phyloP scores from a whole-genome alignment of 1,140 invertebrate genomes.

The Plodia interpunctella region DNA sequence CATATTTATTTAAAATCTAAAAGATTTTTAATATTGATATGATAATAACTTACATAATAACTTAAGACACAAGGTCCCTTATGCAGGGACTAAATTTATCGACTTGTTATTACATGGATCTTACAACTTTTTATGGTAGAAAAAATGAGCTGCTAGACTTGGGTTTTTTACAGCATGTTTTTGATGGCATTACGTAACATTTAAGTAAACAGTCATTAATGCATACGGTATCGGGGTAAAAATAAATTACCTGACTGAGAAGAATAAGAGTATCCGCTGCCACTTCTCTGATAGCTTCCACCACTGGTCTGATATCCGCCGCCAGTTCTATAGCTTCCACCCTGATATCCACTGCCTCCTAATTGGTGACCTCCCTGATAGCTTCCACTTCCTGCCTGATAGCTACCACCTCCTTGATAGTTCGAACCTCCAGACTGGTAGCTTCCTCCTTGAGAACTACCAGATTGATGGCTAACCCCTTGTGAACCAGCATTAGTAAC shows the following conservation, averaged over 20 bases:
- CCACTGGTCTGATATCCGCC: slow-evolving; percentile 21
- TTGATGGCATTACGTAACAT: no score
- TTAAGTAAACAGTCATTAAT: no score
- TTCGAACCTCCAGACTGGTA: slow-evolving; percentile 31
- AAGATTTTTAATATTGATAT: no score
- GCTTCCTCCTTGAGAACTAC: slow-evolving; percentile 20
- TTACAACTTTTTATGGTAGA: no score
- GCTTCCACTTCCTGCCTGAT: neutral
- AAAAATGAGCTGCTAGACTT: no score
- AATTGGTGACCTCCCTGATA: slow-evolving; percentile 31
- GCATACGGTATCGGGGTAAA: no score
- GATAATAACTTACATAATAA: no score
- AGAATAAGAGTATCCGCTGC: slow-evolving; percentile 48
- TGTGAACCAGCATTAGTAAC: slow-evolving; percentile 29
- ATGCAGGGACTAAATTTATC: no score
- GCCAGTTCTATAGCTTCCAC: slow-evolving; percentile 18
- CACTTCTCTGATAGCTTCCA: slow-evolving; percentile 9
- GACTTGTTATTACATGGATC: no score
- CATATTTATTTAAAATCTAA: no score
- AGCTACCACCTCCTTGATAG: slow-evolving; percentile 26
- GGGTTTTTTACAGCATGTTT: no score
- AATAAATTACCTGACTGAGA: slow-evolving; percentile 48
- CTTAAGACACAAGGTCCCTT: no score
- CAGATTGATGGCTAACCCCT: slow-evolving; percentile 20
- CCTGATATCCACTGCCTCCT: slow-evolving; percentile 11